phyloP scores from a whole-genome alignment of 2,797 vertebrate genomes.

The Botia almorhae region DNA sequence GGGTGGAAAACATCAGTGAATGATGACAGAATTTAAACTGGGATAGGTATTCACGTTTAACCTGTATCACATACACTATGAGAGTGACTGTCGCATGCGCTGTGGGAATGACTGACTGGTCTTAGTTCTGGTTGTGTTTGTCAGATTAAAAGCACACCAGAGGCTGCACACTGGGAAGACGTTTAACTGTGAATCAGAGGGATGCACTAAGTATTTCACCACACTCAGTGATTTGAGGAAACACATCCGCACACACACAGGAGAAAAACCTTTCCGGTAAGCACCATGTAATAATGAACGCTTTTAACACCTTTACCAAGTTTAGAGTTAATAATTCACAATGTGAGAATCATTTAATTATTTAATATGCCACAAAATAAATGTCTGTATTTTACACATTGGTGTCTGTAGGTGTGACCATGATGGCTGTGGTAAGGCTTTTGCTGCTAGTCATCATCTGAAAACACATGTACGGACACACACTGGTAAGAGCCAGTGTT shows the following conservation, averaged over 20 bases:
- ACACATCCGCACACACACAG: constrained; percentile 98
- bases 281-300: neutral
- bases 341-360: too few relatives aligned
- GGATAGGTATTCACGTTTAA: too few relatives aligned
- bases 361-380: too few relatives aligned
- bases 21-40: too few relatives aligned
- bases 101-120: constrained; percentile 12
- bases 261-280: constrained; percentile 98
- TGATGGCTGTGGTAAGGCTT: constrained; percentile 97
- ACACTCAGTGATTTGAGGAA: constrained; percentile 99
- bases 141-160: constrained; percentile 97
- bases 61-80: too few relatives aligned
- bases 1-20: too few relatives aligned
- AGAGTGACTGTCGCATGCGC: neutral
- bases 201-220: constrained; percentile 99
- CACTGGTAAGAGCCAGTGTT: constrained; percentile 80
- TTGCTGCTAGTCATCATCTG: constrained; percentile 98
- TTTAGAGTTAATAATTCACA: too few relatives aligned
- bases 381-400: neutral
- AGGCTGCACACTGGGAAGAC: constrained; percentile 99
- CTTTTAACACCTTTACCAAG: too few relatives aligned
- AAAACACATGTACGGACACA: constrained; percentile 99
- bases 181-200: constrained; percentile 99
- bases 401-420: constrained; percentile 89
- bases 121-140: constrained; percentile 51